These are phyloP conservation scores for Rotaria macrura DNA, from an alignment of 2,888 invertebrate species.

Conservation along the genomic window DNA sequence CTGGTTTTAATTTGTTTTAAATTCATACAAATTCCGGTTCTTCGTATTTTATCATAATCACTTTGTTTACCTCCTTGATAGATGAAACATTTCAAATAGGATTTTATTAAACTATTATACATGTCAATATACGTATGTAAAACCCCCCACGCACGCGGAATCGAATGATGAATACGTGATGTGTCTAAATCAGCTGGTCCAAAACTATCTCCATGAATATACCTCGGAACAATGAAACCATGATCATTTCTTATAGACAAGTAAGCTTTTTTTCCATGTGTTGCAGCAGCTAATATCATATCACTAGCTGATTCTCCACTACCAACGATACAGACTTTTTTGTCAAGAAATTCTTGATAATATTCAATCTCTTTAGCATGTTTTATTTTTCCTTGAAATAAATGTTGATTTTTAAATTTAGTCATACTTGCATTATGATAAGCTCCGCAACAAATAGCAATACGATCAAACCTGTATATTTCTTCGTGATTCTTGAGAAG, in stretches of 20 bases:
- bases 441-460: background rate
- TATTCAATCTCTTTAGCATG: background rate
- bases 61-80: background rate
- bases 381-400: slow-evolving; percentile 12
- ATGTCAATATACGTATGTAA: background rate
- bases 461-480: background rate
- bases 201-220: background rate
- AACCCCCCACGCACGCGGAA: background rate
- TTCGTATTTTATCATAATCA: background rate
- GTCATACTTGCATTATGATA: background rate
- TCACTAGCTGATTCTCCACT: slow-evolving; percentile 3
- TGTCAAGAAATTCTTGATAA: background rate
- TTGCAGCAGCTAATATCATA: background rate
- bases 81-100: background rate
- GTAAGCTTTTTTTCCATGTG: background rate
- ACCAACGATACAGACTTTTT: background rate
- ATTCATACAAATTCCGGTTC: background rate
- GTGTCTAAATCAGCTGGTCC: slow-evolving; percentile 15
- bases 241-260: background rate
- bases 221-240: background rate
- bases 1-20: slow-evolving; percentile 15
- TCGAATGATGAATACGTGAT: background rate
- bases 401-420: background rate
- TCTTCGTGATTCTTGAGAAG: background rate
- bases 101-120: background rate